Percentiles rank a stretch among this genome's conserved stretches.
phyloP scores from a whole-genome alignment of 2,113 vertebrate genomes.

The Miniopterus natalensis region DNA sequence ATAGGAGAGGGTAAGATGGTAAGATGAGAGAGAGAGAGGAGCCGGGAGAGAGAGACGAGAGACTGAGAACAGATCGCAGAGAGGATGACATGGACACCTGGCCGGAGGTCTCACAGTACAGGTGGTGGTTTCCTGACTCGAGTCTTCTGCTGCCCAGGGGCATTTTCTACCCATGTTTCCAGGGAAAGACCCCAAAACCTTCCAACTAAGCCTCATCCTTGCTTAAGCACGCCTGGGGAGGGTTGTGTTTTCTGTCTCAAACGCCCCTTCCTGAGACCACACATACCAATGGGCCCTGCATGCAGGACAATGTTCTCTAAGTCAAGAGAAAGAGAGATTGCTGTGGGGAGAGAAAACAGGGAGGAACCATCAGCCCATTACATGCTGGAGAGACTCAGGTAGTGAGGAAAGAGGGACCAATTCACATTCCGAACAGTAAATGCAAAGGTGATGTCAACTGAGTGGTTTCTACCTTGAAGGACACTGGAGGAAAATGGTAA shows the following conservation, averaged over 20 bases:
- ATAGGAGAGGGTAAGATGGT: background rate
- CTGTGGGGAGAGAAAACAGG: background rate
- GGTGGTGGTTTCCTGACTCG: background rate
- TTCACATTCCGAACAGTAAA: no score
- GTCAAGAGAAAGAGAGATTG: background rate
- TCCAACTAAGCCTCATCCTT: background rate
- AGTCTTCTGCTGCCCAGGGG: no score
- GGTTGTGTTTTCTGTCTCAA: background rate
- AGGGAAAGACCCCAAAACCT: background rate
- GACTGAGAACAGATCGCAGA: background rate
- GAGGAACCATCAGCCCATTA: fast-evolving
- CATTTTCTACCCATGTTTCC: background rate
- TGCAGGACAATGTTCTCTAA: background rate
- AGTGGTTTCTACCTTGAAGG: background rate
- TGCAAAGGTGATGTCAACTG: fast-evolving
- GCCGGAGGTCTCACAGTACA: background rate
- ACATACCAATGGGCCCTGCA: background rate
- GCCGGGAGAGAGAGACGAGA: no score
- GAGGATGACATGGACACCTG: background rate
- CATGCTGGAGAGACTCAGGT: background rate
- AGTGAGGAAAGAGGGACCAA: background rate
- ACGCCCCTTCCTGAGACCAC: background rate
- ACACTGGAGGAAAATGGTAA: background rate
- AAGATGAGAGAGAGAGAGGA: background rate
- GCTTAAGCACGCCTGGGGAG: background rate